These are phyloP conservation scores for Erebia aethiops DNA, from an alignment of 2,888 invertebrate genomes.

Conservation along the genomic window DNA sequence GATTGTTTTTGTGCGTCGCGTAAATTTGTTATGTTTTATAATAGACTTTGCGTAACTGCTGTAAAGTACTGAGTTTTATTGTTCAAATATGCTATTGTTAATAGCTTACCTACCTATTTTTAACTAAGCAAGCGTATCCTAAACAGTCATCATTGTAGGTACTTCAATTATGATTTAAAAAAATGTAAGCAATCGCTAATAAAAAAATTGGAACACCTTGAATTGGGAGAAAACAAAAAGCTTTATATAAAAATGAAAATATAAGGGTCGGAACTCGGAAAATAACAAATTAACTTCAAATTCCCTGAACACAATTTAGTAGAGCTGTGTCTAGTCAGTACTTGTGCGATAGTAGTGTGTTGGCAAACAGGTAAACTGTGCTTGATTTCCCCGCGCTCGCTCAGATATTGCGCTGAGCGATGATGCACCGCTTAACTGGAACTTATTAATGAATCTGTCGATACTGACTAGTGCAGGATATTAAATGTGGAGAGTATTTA, in stretches of 20 bases:
- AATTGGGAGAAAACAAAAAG: neutral
- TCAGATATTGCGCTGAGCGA: slow-evolving; percentile 46
- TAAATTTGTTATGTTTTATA: slow-evolving; percentile 35
- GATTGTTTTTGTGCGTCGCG: slow-evolving; percentile 42
- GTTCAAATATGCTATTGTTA: neutral
- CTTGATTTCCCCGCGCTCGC: slow-evolving; percentile 55
- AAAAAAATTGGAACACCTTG: too few species aligned
- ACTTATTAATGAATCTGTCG: slow-evolving; percentile 43
- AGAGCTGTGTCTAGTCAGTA: slow-evolving; percentile 20
- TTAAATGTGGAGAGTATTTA: slow-evolving; percentile 23
- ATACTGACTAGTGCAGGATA: slow-evolving; percentile 31
- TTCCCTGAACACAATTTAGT: slow-evolving; percentile 25
- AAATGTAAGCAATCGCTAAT: too few species aligned
- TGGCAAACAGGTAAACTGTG: slow-evolving; percentile 46
- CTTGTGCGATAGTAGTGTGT: slow-evolving; percentile 10
- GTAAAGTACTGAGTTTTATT: neutral
- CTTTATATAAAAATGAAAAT: neutral
- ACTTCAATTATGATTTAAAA: too few species aligned
- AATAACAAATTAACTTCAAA: slow-evolving; percentile 22
- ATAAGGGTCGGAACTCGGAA: neutral
- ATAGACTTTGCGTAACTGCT: neutral
- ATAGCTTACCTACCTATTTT: too few species aligned
- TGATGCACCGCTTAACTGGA: slow-evolving; percentile 44
- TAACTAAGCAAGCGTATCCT: too few species aligned
- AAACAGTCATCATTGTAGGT: too few species aligned